Base-by-base conservation (phyloP, 1,140 invertebrate genomes). In the Pectinophora gossypiella region DNA sequence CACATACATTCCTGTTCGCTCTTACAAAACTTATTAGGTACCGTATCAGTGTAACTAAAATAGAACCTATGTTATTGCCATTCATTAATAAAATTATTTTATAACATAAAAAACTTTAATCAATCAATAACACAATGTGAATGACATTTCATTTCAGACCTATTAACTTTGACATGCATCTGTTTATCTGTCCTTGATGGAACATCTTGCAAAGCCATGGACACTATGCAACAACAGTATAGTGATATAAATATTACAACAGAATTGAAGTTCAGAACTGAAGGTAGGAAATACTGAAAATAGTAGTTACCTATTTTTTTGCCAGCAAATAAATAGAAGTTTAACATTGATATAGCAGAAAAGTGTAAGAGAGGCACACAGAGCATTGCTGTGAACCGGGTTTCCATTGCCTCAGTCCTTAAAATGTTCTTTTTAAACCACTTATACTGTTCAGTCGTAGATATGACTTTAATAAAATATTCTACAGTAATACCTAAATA, bases 1-100 rank as follows among this genome's bases (percentile, higher is more conserved):
- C 97, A 98, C 72, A 90, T 94, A 63, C 93, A 96, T 82, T 95
- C 95, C 19, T 94, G 94, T 88, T 88, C 98, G 46, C 88, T 98
- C 54, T 94, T 97, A 71, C 96, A 95, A 86, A 93, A 92, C 38
- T 16, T 16, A 13, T 2, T 40, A 2, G n/a, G n/a, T n/a, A n/a
- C n/a, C 9, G 10, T 40, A 40, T 13, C n/a, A n/a, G n/a, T n/a
- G n/a, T n/a, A n/a, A n/a, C n/a, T n/a, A n/a, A n/a, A n/a, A n/a
- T n/a, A n/a, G n/a, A n/a, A n/a, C n/a, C n/a, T n/a, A n/a, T n/a
- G n/a, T n/a, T n/a, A n/a, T n/a, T n/a, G n/a, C n/a, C n/a, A n/a
- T n/a, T n/a, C n/a, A n/a, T n/a, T n/a, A n/a, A n/a, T n/a, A n/a
- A n/a, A n/a, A n/a, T n/a, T n/a, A n/a, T n/a, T n/a, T n/a, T n/a